Evolutionary conservation across 1,140 invertebrate genomes (phyloP).

Genomic region (Pachypsylla venusta): DNA sequence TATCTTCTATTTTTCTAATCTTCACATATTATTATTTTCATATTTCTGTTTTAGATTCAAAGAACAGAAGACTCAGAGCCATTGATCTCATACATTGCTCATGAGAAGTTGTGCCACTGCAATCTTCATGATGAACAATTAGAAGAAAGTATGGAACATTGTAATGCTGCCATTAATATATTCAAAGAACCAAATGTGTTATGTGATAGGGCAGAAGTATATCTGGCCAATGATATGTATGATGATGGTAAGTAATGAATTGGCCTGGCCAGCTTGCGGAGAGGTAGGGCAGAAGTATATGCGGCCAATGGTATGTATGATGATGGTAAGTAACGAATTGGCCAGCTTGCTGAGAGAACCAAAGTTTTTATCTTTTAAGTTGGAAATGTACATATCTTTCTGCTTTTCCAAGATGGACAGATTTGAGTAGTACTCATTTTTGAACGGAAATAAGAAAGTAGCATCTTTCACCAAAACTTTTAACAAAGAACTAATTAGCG

Average conservation of each 20-base stretch:
- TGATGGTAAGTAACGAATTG: slow-evolving; percentile 65
- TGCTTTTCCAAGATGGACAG: too few species aligned
- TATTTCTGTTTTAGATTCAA: slow-evolving; percentile 33
- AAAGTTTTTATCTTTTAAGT: too few species aligned
- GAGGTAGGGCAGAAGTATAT: slow-evolving; percentile 77
- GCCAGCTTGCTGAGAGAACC: too few species aligned
- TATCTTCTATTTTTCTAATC: too few species aligned
- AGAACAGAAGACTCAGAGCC: slow-evolving; percentile 51
- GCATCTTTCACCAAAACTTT: too few species aligned
- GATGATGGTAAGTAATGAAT: slow-evolving; percentile 67
- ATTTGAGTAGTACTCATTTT: too few species aligned
- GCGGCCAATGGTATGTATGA: slow-evolving; percentile 81
- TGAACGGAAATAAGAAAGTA: too few species aligned
- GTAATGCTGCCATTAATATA: slow-evolving; percentile 64
- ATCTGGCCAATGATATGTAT: slow-evolving; percentile 77
- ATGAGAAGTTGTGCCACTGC: slow-evolving; percentile 58
- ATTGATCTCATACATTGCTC: slow-evolving; percentile 57
- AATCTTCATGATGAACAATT: slow-evolving; percentile 51
- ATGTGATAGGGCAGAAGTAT: slow-evolving; percentile 85
- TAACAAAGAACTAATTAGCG: too few species aligned
- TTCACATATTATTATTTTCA: background rate
- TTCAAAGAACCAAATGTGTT: slow-evolving; percentile 60
- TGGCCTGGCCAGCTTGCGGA: background rate
- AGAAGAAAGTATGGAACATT: slow-evolving; percentile 50
- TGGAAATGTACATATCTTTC: too few species aligned